Conservation (phyloP, 2,888 invertebrate genomes). For the Orthosia cruda region DNA sequence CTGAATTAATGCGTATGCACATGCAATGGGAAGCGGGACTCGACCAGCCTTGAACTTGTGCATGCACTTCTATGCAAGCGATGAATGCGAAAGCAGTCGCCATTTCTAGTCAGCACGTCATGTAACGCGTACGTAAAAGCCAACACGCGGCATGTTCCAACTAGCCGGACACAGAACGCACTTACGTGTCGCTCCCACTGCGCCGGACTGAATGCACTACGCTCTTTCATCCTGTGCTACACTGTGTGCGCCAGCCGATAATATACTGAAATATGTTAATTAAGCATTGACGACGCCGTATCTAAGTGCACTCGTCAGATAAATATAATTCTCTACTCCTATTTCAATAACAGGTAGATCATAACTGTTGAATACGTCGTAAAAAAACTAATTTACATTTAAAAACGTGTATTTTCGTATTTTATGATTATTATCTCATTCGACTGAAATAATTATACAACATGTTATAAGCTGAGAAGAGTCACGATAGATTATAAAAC, state of each 20-base stretch:
- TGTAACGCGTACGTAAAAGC: conserved; percentile 75
- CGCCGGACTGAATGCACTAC: conserved; percentile 13
- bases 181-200: conserved; percentile 30
- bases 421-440: conserved; percentile 33
- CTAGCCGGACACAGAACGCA: conserved; percentile 53
- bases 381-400: conserved; percentile 27
- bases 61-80: conserved; percentile 84
- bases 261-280: conserved; percentile 68
- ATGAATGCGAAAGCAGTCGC: conserved; percentile 86
- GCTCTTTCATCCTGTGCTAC: conserved; percentile 33
- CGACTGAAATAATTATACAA: conserved; percentile 24
- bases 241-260: conserved; percentile 45
- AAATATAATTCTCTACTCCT: conserved; percentile 50
- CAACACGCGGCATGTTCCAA: conserved; percentile 59
- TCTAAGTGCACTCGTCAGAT: conserved; percentile 62
- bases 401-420: conserved; percentile 37
- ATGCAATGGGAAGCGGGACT: conserved; percentile 88
- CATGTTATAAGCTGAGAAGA: background rate
- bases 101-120: conserved; percentile 86
- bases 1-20: conserved; percentile 89
- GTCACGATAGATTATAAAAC: conserved; percentile 6
- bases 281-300: conserved; percentile 63
- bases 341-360: conserved; percentile 44
- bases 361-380: conserved; percentile 42
- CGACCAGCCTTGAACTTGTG: conserved; percentile 91